Conservation (phyloP, 2,888 invertebrate species). For the Perdita meconis region DNA sequence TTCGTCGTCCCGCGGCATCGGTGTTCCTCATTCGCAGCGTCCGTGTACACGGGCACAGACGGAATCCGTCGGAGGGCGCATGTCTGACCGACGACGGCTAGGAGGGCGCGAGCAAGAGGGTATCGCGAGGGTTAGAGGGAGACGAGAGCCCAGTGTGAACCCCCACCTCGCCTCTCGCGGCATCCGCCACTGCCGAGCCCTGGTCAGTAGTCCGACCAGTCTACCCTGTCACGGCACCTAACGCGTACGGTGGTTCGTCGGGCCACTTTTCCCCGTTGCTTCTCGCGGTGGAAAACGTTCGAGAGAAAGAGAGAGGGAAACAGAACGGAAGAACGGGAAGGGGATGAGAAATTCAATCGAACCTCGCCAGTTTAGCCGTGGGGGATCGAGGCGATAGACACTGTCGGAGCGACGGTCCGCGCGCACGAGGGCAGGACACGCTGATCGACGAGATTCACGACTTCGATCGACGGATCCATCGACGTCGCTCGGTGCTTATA, state of each 20-base stretch:
- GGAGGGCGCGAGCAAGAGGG: slow-evolving; percentile 48
- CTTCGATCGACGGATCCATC: neutral
- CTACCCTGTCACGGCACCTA: slow-evolving; percentile 69
- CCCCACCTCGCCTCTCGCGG: slow-evolving; percentile 52
- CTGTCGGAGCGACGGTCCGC: neutral
- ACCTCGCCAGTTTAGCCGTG: neutral
- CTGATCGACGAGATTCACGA: neutral
- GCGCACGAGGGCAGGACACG: slow-evolving; percentile 1
- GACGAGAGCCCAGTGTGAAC: slow-evolving; percentile 57
- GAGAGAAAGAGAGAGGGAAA: neutral
- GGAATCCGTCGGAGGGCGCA: slow-evolving; percentile 62
- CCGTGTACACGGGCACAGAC: slow-evolving; percentile 47
- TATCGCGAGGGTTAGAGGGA: slow-evolving; percentile 48
- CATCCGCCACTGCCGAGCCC: slow-evolving; percentile 71
- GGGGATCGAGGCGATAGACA: neutral
- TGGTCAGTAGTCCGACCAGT: slow-evolving; percentile 76
- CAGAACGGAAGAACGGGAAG: neutral
- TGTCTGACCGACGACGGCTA: slow-evolving; percentile 51
- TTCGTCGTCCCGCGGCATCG: slow-evolving; percentile 50
- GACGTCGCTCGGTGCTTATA: too few species aligned
- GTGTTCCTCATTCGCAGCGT: slow-evolving; percentile 43
- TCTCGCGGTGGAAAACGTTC: neutral
- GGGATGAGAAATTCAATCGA: too few species aligned
- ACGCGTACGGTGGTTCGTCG: slow-evolving; percentile 39
- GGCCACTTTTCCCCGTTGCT: neutral